Percentiles rank a stretch among this genome's conserved stretches.
phyloP scores from a whole-genome alignment of 2,113 vertebrate genomes.

The Podocnemis expansa region DNA sequence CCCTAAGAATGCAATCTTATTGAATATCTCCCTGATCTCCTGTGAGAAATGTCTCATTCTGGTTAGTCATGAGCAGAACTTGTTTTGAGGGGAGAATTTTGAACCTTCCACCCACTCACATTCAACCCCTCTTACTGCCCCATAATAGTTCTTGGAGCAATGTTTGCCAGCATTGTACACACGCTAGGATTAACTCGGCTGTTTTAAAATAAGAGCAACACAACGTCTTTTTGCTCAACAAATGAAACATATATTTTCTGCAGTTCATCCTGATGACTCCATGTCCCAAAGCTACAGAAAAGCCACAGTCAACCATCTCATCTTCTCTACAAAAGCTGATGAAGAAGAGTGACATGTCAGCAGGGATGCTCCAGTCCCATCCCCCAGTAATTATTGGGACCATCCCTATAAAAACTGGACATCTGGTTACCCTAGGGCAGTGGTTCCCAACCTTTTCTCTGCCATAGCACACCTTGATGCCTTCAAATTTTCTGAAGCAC shows the following conservation, averaged over 20 bases:
- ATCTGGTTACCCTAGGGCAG: no score
- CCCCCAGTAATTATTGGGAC: neutral
- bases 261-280: neutral
- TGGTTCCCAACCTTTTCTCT: no score
- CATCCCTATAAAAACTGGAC: no score
- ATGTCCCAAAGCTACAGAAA: neutral
- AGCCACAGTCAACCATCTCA: accelerated
- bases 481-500: no score
- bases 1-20: neutral
- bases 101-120: neutral
- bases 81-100: neutral
- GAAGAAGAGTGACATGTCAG: neutral
- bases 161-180: neutral
- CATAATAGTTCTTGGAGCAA: neutral
- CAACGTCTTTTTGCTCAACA: accelerated
- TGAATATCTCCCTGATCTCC: neutral
- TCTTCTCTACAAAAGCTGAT: neutral
- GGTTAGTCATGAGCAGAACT: neutral
- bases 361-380: neutral
- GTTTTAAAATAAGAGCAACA: neutral
- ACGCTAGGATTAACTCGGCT: neutral
- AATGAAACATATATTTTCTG: neutral
- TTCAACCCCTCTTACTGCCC: neutral
- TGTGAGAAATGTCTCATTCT: neutral
- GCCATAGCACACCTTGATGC: no score